Base-by-base conservation (phyloP, 2,888 invertebrate genomes). In the Encarsia formosa region DNA sequence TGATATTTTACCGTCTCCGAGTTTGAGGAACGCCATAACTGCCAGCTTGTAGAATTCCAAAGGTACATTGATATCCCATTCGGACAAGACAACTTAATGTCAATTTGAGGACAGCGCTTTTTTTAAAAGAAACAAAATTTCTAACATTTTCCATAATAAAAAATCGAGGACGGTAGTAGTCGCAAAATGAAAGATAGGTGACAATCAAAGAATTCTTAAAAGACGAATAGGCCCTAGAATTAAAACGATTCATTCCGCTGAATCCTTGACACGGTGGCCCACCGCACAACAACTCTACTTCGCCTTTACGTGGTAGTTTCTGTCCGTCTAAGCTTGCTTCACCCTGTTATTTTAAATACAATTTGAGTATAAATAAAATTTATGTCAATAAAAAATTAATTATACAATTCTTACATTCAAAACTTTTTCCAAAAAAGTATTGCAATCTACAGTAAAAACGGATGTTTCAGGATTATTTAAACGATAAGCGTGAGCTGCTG, bases 201-300 rank as follows among this genome's bases (percentile, higher is more conserved):
- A 87, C 87, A 18, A 91, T 85, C 13, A 91, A 76, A 0, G 91
- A 91, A 70, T 90, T 91, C 77, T 90, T 91, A 67, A 91, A 91
- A 59, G 84, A 79, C 2, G 91, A 90, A 71, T 91, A 91, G 61
- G 91, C 87, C 26, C 90, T 77, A 0, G 85, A 85, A 73, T 88
- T 91, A 72, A 91, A 92, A 45, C 91, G 77, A 73, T 92, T 92
- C 90, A 91, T 91, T 29, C 89, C 89, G 39, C 88, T 89, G 75
- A 91, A 92, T 4, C 91, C 91, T 74, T 92, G 91, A 68, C 91
- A 92, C 0, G 91, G 91, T 1, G 91, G 91, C 1, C 91, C 91
- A 9, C 91, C 92, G 65, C 89, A 88, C 24, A 92, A 73, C 52
- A 92, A 72, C 64, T 92, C 90, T 1, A 92, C 90, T 55, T 91